Evolutionary conservation across 2,113 vertebrate genomes (phyloP), one percentile per base, ranked within the genome.

Genomic region (Atractosteus spatula): DNA sequence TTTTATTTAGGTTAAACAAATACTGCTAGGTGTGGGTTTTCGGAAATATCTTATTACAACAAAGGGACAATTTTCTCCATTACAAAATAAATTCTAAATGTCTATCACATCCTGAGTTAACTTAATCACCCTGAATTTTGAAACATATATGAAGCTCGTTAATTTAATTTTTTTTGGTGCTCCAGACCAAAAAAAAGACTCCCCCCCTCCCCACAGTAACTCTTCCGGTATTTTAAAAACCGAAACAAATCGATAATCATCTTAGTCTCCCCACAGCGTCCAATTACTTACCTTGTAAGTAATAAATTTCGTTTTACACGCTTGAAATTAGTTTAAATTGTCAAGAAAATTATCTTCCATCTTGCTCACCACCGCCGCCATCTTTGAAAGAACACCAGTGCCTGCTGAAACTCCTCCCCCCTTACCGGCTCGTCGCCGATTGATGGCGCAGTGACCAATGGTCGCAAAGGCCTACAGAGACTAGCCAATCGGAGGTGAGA

Each of bases 361-460:
- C 57, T 66, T 67, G 62, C 69, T 11, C 42, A n/a, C 47, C 69
- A 29, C 64, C 70, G n/a, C 78, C 83, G 88, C 88, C 89, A 91
- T 91, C 88, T 91, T 91, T 82, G 80, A 76, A 74, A 81, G 69
- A 84, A 73, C 68, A 16, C 3, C 41, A 59, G 12, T 42, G 3
- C 71, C 29, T 0, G 67, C 7, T 57, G 76, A 78, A 71, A 55
- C 17, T 55, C 14, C 82, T 83, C 55, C 75, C 29, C 29, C 10
- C 12, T 7, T 71, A 55, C 86, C 84, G 84, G 86, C 77, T 69
- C 80, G 73, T 75, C 71, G 0, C 43, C 68, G 17, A 84, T 41
- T 81, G 83, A 85, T 51, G 41, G 64, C 0, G 66, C 41, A 55
- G 41, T 8, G 2, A 41, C 84, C 81, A 84, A 81, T 85, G 43